Evolutionary conservation across 2,797 vertebrate genomes (phyloP), one percentile per base, ranked within the genome.

Genomic region (Typhlichthys subterraneus): DNA sequence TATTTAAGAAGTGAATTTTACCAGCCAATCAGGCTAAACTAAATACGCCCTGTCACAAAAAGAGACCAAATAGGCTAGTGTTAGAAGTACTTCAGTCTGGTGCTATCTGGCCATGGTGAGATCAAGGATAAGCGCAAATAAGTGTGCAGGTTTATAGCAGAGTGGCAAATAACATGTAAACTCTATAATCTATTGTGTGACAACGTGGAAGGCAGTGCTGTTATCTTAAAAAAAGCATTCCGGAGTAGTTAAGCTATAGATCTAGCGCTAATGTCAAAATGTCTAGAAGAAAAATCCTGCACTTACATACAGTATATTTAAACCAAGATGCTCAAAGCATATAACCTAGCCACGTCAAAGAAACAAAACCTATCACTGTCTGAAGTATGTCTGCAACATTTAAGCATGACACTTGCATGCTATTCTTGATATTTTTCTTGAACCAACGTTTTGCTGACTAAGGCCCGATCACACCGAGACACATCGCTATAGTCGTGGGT

Each of bases 311-410:
- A 23, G 23, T 23, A 23, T 42, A 65, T 59, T 60, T 50, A 53
- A 63, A 69, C 13, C 19, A 19, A 57, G 58, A 72, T 14, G 10
- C 50, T 38, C 38, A 38, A 46, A 46, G 68, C 13, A 61, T 64
- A 9, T 57, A 42, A 61, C 38, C 61, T 15, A 51, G 23, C 11
- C 61, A 14, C 47, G 14, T 49, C 53, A 59, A 50, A 42, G 58
- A 79, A 76, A 82, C 51, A 70, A 52, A 65, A 79, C 70, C 69
- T 55, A 72, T 65, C 51, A 53, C 65, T 73, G 80, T 72, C 65
- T 53, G 52, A 70, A 67, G 65, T 69, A 63, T 48, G 59, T 67
- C 59, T 77, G 23, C 77, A 76, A 73, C n/a, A 65, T 78, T 48
- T 67, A 76, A 59, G 65, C 57, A 51, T 55, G 15, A 10, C 58